Conservation (phyloP, 30 jellyfish, hydroid and myxozoan species). For the Clytia hemisphaerica region DNA sequence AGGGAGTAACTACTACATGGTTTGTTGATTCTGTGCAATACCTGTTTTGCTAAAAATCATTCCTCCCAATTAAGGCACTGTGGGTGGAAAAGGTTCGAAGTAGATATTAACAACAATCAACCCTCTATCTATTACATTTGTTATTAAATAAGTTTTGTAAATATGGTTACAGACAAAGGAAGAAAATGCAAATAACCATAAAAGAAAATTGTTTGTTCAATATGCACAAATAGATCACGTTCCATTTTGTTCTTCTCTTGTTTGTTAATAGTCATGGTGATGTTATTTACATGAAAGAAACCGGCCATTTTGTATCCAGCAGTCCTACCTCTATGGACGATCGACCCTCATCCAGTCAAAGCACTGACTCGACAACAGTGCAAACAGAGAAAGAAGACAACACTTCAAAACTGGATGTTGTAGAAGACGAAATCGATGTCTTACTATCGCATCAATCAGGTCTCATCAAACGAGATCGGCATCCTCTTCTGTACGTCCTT, state of each 20-base stretch:
- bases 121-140: no score
- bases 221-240: slow-evolving; percentile 19
- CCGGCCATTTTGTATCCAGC: background rate
- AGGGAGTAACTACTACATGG: no score
- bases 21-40: background rate
- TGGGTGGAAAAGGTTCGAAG: background rate
- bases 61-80: background rate
- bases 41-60: background rate
- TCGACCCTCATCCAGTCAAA: no score
- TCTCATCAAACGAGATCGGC: slow-evolving; percentile 54
- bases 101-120: no score
- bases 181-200: slow-evolving; percentile 34
- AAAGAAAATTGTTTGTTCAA: slow-evolving; percentile 27
- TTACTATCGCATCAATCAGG: slow-evolving; percentile 72
- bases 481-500: slow-evolving; percentile 87
- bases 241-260: background rate
- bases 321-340: no score
- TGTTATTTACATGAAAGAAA: slow-evolving; percentile 56
- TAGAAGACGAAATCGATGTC: slow-evolving; percentile 88
- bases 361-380: background rate
- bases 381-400: background rate
- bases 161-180: no score
- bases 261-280: slow-evolving; percentile 80
- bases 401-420: slow-evolving; percentile 25
- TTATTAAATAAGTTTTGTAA: no score